Conservation (phyloP, 2,113 vertebrate genomes). For the Verasper variegatus region DNA sequence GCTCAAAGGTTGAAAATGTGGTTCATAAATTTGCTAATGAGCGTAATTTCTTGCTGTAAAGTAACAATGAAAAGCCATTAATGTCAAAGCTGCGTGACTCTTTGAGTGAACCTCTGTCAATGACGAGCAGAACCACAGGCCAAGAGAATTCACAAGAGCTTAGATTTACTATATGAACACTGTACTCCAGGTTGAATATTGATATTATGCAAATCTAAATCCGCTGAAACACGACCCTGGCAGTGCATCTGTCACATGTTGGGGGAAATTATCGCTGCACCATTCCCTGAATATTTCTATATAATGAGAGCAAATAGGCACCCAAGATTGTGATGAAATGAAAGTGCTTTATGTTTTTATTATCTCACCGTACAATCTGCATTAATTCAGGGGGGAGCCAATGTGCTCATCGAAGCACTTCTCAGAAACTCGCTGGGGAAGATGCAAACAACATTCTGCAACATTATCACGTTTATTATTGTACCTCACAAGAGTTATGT, state of each 20-base stretch:
- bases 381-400: conserved; percentile 23
- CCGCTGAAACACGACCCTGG: not conserved
- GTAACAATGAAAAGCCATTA: conserved; percentile 13
- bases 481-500: conserved; percentile 33
- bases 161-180: conserved; percentile 26
- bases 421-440: conserved; percentile 33
- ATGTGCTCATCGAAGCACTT: conserved; percentile 21
- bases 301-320: conserved; percentile 4
- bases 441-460: conserved; percentile 40
- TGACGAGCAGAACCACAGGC: conserved; percentile 15
- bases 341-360: conserved; percentile 6
- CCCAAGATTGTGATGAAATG: conserved; percentile 14
- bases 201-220: conserved; percentile 41
- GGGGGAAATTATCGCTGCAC: conserved; percentile 11
- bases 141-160: conserved; percentile 38
- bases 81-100: conserved; percentile 12
- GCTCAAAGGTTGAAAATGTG: conserved; percentile 2
- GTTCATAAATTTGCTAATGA: conserved; percentile 19
- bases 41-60: not conserved
- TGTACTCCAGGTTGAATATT: conserved; percentile 24
- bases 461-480: conserved; percentile 55
- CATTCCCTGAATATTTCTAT: conserved; percentile 4
- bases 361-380: conserved; percentile 22
- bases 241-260: not conserved
- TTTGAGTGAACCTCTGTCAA: conserved; percentile 27